Conservation (phyloP, 2,888 invertebrate genomes). For the Eristalis intricaria region DNA sequence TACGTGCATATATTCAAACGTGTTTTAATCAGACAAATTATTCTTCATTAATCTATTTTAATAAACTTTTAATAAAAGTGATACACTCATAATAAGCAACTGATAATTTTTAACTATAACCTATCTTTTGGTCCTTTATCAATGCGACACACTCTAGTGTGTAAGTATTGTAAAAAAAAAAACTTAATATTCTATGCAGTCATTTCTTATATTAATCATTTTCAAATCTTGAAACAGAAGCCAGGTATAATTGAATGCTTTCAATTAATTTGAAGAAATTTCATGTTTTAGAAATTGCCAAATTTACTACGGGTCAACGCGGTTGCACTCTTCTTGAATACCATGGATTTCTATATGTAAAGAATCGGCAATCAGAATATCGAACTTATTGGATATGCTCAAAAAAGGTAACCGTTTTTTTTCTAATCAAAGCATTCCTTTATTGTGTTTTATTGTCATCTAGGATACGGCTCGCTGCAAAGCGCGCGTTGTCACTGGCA, state of each 20-base stretch:
- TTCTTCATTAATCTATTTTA: no score
- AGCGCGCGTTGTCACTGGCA: constrained; percentile 79
- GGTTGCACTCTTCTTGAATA: constrained; percentile 78
- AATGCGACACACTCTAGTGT: no score
- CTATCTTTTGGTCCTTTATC: no score
- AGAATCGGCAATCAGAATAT: constrained; percentile 79
- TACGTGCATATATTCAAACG: no score
- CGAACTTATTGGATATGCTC: constrained; percentile 81
- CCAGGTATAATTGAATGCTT: neutral
- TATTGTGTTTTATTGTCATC: constrained; percentile 18
- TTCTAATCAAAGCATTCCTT: neutral
- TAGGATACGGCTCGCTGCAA: constrained; percentile 79
- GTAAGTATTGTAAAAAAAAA: no score
- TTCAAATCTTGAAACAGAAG: neutral
- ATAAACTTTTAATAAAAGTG: no score
- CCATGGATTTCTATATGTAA: constrained; percentile 79
- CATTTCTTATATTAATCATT: no score
- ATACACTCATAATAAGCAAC: no score
- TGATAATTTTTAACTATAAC: no score
- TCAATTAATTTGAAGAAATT: neutral
- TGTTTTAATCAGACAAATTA: no score
- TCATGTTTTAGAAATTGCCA: constrained; percentile 77
- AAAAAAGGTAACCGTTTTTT: constrained; percentile 76
- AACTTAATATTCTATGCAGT: no score
- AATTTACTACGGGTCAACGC: constrained; percentile 80